Conservation (phyloP, 1,140 invertebrate genomes). For the Bombus haemorrhoidalis region DNA sequence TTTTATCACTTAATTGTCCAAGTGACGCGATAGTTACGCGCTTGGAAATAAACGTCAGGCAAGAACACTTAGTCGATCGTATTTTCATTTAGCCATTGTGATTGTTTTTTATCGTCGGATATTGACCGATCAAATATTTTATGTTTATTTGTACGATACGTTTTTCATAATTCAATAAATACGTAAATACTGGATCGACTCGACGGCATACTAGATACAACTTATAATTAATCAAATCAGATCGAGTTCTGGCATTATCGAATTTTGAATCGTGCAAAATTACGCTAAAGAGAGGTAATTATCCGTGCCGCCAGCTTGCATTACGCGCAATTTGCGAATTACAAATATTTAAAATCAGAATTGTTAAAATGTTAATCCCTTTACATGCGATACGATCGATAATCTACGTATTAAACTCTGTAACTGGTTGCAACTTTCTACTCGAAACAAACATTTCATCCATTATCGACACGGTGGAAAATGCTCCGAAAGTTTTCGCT, state of each 20-base stretch:
- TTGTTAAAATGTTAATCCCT: slow-evolving; percentile 47
- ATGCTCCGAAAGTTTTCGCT: slow-evolving; percentile 4
- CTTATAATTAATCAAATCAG: slow-evolving; percentile 49
- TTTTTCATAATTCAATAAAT: neutral
- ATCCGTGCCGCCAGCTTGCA: neutral
- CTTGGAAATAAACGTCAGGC: neutral
- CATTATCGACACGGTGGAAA: neutral
- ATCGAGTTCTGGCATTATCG: slow-evolving; percentile 27
- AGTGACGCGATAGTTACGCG: neutral
- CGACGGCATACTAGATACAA: neutral
- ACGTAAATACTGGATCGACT: neutral
- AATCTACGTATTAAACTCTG: neutral
- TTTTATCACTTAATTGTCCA: too few species aligned
- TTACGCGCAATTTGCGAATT: slow-evolving; percentile 44
- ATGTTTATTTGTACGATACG: neutral
- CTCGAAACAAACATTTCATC: neutral
- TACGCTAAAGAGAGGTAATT: slow-evolving; percentile 38
- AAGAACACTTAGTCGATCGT: neutral
- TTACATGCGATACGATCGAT: neutral
- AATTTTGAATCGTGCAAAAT: neutral
- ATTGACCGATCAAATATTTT: neutral
- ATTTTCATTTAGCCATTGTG: neutral
- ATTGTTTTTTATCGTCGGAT: too few species aligned
- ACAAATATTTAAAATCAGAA: slow-evolving; percentile 54
- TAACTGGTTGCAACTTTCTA: neutral